Base-by-base conservation (phyloP, 2,888 invertebrate species). In the Scaptomyza cyrtandrae region DNA sequence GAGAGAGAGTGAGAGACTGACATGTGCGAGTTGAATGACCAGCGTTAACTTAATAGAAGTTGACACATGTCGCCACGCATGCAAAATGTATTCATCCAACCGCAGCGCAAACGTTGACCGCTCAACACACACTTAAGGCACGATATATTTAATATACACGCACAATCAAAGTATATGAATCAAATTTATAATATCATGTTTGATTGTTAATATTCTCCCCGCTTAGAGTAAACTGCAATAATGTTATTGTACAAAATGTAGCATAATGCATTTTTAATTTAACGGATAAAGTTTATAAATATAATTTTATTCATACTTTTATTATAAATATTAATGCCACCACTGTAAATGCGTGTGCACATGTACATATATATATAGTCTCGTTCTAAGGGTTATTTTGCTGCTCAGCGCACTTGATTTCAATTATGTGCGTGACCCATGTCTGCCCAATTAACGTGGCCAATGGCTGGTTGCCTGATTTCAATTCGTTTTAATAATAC, bases 51-150 rank as follows among this genome's bases (percentile, higher is more conserved):
- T 75, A 88, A 84, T 89, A 89, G 81, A 84, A 88, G 71, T 89
- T 86, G 89, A 80, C 89, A 86, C 89, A 88, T 85, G 89, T 89
- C 83, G 88, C 89, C 86, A 88, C 88, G 88, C 88, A 82, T 84
- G 89, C 88, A 89, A 89, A 89, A 78, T 89, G 82, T 75, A 84
- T 83, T 89, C 82, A 85, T 65, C 85, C 89, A 85, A 83, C 82
- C 89, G 71, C 82, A 54, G 56, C 50, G 29, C 71, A 65, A 67
- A 37, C 65, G 58, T 49, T 68, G 71, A 75, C 71, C 71, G 63
- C 44, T 59, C 33, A 33, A 49, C 29, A 27, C 41, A 24, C n/a
- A 14, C 14, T 39, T 29, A 24, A 55, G 16, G 19, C 39, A 13
- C 9, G 27, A 9, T 14, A 39, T 14, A 46, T 45, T 16, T 16